Evolutionary conservation across 2,888 invertebrate genomes (phyloP), one percentile per base, ranked within the genome.

Genomic region (Aspidiotus destructor): DNA sequence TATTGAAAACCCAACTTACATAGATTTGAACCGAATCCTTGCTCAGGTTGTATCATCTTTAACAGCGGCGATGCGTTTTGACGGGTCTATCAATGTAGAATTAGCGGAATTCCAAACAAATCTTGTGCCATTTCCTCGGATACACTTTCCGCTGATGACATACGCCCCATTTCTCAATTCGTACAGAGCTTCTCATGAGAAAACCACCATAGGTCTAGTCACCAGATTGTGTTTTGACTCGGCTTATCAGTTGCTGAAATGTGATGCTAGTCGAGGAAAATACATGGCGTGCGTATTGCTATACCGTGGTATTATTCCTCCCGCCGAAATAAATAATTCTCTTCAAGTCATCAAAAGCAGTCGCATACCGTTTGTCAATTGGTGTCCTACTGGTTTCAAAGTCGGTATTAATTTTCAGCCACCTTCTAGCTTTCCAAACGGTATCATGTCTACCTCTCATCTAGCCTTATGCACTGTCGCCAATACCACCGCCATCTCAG

Each of bases 261-360:
- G 67, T 9, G 67, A 67, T 15, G 44, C 67, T 16, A 58, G 87
- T 5, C 82, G 84, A 71, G 89, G 89, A 69, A 89, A 89, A 77
- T 94, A 92, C 79, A 93, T 94, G 91, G 90, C 90, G 44, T 90
- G 90, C 75, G 90, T 90, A 74, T 81, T 92, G 74, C 80, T 92
- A 70, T 91, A 90, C 77, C 83, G 91, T 10, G 95, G 95, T 0
- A 94, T 95, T 76, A 92, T 95, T 11, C 92, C 88, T 41, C 89
- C 89, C 0, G 88, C 89, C 76, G 93, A 93, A 75, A 91, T 93
- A 8, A 93, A 94, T 76, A 87, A 85, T 0, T 87, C 89, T n/a
- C 88, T 90, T 67, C 87, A 88, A 0, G 83, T 83, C 63, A 87
- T 91, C 81, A 90, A 90, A 77, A 42, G 48, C 13, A 67, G 67